Evolutionary conservation across 2,113 vertebrate genomes (phyloP), one percentile per base, ranked within the genome.

Genomic region (Sclerurus mexicanus): DNA sequence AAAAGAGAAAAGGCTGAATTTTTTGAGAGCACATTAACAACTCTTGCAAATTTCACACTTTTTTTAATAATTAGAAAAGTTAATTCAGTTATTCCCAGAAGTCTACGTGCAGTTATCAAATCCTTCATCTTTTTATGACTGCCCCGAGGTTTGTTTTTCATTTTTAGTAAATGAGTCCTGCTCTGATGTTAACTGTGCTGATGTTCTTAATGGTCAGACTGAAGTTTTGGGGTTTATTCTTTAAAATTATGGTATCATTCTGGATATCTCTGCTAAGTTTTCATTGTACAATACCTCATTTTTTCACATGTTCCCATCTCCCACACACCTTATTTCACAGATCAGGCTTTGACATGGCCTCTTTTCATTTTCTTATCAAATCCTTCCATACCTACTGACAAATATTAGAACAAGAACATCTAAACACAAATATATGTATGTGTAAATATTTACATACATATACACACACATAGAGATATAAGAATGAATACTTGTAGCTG

Each of bases 381-480:
- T 28, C 9, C 2, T 23, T 56, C 10, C n/a, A 13, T 23, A 37
- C 4, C 16, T 63, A 28, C 13, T 42, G 19, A 55, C 22, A 66
- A 4, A 40, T 20, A 9, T 19, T 63, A 42, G 40, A 55, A 35
- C 1, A 87, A 35, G 8, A 81, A 46, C 15, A 55, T 24, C 31
- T 23, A 74, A 47, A 52, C 2, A 44, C 17, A 79, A 47, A 46
- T 31, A 14, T 8, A n/a, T 8, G 4, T 20, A 18, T 55, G 6
- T 28, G 4, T 25, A n/a, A 44, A 56, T n/a, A n/a, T 22, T 40
- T 14, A 24, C n/a, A 11, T 5, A 10, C 3, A 56, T 4, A 28
- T 4, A 84, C 13, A 52, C 7, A 60, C 2, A 92, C 4, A 72
- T 1, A 49, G 0, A 69, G 2, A 66, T 8, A 28, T 2, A 39